phyloP scores from a whole-genome alignment of 92 coral and sea anemone species.

The Porites evermanni region DNA sequence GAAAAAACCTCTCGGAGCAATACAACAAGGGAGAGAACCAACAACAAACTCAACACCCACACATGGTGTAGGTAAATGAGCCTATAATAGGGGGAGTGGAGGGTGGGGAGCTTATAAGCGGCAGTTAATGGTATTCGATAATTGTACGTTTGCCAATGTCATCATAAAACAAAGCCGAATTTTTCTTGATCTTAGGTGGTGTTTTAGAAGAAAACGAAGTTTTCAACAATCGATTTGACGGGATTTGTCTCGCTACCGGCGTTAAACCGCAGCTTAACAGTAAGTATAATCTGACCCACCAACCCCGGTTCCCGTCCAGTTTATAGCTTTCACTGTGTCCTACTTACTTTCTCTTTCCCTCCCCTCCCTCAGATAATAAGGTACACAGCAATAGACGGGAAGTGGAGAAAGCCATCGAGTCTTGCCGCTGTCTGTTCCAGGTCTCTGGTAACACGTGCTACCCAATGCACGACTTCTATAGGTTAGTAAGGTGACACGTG shows the following conservation, averaged over 20 bases:
- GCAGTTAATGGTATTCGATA: too few relatives aligned
- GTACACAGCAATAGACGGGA: constrained; percentile 86
- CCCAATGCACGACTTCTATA: constrained; percentile 98
- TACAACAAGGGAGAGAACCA: too few relatives aligned
- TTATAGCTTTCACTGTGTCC: neutral
- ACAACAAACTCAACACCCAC: too few relatives aligned
- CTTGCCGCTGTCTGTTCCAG: constrained; percentile 87
- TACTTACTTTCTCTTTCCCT: neutral
- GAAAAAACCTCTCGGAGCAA: too few relatives aligned
- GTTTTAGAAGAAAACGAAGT: constrained; percentile 89
- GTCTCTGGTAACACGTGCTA: constrained; percentile 95
- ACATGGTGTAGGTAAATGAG: too few relatives aligned
- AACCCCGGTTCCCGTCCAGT: neutral
- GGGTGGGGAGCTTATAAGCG: too few relatives aligned
- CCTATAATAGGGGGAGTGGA: too few relatives aligned
- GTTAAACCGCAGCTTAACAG: constrained; percentile 93
- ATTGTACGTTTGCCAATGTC: too few relatives aligned
- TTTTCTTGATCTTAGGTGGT: constrained; percentile 64
- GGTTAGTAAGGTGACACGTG: constrained; percentile 48
- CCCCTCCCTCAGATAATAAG: constrained; percentile 71
- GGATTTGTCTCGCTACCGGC: constrained; percentile 95
- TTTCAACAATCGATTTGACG: constrained; percentile 96
- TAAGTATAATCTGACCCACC: constrained; percentile 52
- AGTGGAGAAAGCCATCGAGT: constrained; percentile 84
- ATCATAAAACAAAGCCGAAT: neutral